phyloP scores from a whole-genome alignment of 2,113 vertebrate species.

The Toxotes chatareus region DNA sequence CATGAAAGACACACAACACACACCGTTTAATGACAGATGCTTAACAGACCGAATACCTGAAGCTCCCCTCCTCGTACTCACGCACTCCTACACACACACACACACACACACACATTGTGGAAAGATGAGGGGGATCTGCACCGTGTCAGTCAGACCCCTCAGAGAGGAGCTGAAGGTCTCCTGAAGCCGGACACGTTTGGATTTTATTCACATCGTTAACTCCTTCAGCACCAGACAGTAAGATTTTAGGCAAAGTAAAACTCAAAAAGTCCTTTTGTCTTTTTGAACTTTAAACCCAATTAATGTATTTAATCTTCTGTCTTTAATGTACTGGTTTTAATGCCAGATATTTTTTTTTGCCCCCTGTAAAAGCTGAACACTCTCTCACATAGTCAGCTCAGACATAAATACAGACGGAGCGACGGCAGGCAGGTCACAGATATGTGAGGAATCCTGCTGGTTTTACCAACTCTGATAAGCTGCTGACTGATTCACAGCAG shows the following conservation, averaged over 20 bases:
- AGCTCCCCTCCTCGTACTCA: slow-evolving; percentile 30
- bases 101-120: slow-evolving; percentile 36
- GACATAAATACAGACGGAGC: not conserved
- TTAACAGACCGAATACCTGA: slow-evolving; percentile 74
- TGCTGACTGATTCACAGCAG: slow-evolving; percentile 60
- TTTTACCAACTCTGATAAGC: slow-evolving; percentile 52
- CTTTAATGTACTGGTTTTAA: slow-evolving; percentile 4
- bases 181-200: not conserved
- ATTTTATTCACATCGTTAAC: slow-evolving; percentile 41
- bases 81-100: slow-evolving; percentile 1
- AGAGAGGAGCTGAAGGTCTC: slow-evolving; percentile 54
- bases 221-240: slow-evolving; percentile 4
- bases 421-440: slow-evolving; percentile 73
- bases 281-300: not conserved
- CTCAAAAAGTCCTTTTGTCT: not conserved
- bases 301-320: not conserved
- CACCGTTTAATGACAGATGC: slow-evolving; percentile 76
- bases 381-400: not conserved
- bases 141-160: slow-evolving; percentile 63
- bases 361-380: slow-evolving; percentile 9
- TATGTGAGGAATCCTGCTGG: slow-evolving; percentile 55
- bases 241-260: not conserved
- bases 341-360: not conserved
- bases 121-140: slow-evolving; percentile 52
- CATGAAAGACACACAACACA: slow-evolving; percentile 70